These are phyloP conservation scores for Myopa testacea DNA, from an alignment of 2,888 invertebrate genomes.

Conservation along the genomic window DNA sequence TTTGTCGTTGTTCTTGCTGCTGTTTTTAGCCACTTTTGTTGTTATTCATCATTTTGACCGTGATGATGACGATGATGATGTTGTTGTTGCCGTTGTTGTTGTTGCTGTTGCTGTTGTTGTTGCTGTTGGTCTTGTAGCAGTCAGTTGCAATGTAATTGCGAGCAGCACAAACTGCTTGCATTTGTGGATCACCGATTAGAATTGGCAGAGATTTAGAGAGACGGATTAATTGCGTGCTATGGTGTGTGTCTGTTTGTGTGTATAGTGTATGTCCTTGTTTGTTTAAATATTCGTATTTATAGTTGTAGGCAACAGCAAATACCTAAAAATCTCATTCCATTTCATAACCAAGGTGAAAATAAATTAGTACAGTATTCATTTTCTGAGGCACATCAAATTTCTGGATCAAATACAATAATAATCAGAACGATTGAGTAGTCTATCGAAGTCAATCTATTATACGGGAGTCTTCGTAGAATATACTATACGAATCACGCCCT, in stretches of 20 bases:
- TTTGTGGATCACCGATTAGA: slow-evolving; percentile 33
- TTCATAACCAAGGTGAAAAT: no score
- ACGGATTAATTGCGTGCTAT: slow-evolving; percentile 31
- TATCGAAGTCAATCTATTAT: no score
- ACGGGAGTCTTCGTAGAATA: no score
- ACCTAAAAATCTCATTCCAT: no score
- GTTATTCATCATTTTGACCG: no score
- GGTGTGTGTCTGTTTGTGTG: background rate
- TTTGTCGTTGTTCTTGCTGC: background rate
- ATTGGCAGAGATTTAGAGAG: slow-evolving; percentile 27
- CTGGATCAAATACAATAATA: no score
- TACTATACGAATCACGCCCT: no score
- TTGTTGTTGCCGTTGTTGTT: background rate
- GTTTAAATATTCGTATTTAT: background rate
- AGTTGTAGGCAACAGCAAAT: background rate
- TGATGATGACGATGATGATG: no score
- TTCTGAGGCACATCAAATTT: no score
- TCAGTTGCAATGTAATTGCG: slow-evolving; percentile 10
- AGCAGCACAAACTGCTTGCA: slow-evolving; percentile 11
- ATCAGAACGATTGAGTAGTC: no score
- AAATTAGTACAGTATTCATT: no score
- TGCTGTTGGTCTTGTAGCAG: slow-evolving; percentile 2
- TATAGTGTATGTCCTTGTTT: background rate
- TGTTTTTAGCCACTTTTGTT: no score
- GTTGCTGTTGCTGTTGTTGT: background rate